Evolutionary conservation across 2,888 invertebrate genomes (phyloP).

Genomic region (Drosophila recens): DNA sequence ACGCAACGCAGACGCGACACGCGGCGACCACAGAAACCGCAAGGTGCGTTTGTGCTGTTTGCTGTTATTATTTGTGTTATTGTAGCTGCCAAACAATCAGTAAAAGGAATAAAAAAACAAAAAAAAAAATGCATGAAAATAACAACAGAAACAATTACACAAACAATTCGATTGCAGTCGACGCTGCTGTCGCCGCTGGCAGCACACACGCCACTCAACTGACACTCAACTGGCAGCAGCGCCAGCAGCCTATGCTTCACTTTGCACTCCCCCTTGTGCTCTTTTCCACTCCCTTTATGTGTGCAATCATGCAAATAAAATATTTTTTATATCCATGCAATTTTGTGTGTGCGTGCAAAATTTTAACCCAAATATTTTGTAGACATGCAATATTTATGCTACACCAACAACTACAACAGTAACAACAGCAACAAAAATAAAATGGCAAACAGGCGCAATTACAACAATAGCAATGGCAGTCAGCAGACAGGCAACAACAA

Average conservation of each 20-base stretch:
- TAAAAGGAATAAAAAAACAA: constrained; percentile 42
- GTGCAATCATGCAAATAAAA: constrained; percentile 81
- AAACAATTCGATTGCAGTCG: constrained; percentile 67
- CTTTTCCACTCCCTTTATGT: constrained; percentile 33
- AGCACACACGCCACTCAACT: constrained; percentile 68
- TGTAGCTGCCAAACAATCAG: constrained; percentile 54
- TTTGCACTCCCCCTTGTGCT: constrained; percentile 7
- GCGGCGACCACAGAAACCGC: constrained; percentile 72
- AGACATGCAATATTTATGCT: constrained; percentile 77
- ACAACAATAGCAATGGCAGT: constrained; percentile 58
- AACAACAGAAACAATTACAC: constrained; percentile 71
- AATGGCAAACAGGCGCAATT: constrained; percentile 50
- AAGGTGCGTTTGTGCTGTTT: constrained; percentile 73
- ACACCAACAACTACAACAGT: constrained; percentile 36
- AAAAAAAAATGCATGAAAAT: constrained; percentile 28
- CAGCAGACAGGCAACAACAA: constrained; percentile 39
- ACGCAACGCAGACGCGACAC: constrained; percentile 26
- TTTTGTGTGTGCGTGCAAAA: constrained; percentile 61
- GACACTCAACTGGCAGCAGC: constrained; percentile 56
- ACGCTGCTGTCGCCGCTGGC: constrained; percentile 55
- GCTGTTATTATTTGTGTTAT: constrained; percentile 54
- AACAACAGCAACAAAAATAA: constrained; percentile 22
- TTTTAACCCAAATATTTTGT: constrained; percentile 81
- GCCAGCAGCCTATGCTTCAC: constrained; percentile 19
- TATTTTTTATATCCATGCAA: constrained; percentile 51